Conservation (phyloP, 2,113 vertebrate species). For the Bubalus kerabau region DNA sequence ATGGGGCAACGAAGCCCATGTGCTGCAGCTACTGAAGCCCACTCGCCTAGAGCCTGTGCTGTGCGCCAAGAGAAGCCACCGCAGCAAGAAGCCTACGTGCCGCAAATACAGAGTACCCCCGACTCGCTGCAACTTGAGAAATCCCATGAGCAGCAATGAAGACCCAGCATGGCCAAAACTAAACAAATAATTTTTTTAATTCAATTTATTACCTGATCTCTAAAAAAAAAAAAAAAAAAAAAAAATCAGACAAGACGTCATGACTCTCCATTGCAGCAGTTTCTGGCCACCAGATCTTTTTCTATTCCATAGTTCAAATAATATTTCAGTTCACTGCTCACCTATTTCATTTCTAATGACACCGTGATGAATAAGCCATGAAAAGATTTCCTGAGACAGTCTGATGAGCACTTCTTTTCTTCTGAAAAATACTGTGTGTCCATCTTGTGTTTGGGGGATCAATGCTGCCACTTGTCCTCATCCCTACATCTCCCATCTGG, state of each 20-base stretch:
- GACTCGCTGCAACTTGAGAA: not conserved
- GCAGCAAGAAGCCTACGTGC: fast-evolving
- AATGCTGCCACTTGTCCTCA: not conserved
- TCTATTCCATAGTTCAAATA: not conserved
- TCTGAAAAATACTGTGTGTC: not conserved
- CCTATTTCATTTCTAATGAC: not conserved
- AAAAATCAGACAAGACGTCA: not conserved
- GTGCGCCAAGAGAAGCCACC: not conserved
- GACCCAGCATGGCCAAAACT: not conserved
- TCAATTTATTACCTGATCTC: not conserved
- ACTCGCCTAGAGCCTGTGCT: not conserved
- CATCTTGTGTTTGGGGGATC: not conserved
- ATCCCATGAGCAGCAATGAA: not conserved
- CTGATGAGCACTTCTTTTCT: not conserved
- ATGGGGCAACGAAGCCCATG: not conserved
- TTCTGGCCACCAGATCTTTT: not conserved
- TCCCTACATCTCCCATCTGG: not conserved
- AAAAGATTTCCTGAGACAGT: not conserved
- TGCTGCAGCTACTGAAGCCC: not conserved
- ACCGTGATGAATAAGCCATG: not conserved
- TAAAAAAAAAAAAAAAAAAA: not conserved
- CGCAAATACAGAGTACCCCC: not conserved
- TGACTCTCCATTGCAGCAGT: not conserved
- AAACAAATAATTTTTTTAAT: not conserved
- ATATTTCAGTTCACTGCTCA: not conserved